phyloP scores from a whole-genome alignment of 92 coral and sea anemone genomes.

The Epizoanthus rinbou region DNA sequence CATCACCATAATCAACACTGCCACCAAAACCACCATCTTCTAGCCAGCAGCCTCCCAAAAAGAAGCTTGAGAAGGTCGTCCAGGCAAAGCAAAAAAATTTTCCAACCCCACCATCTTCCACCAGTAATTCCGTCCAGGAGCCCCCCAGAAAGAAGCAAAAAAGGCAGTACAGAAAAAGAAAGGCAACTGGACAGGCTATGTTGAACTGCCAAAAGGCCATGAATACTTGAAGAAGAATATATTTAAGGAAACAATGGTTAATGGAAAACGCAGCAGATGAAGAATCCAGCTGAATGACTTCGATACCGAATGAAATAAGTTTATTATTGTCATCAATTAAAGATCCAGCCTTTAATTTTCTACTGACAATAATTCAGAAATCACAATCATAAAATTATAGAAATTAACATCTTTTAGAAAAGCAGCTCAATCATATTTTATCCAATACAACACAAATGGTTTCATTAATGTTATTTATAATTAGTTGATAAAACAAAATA shows the following conservation, averaged over 20 bases:
- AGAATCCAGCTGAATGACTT: not conserved
- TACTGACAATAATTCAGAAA: too few relatives aligned
- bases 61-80: not conserved
- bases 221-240: not conserved
- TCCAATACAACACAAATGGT: too few relatives aligned
- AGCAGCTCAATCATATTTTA: too few relatives aligned
- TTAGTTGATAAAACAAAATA: too few relatives aligned
- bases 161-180: not conserved
- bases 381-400: too few relatives aligned
- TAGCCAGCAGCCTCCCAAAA: not conserved
- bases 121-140: not conserved
- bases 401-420: too few relatives aligned
- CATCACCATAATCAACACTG: too few relatives aligned
- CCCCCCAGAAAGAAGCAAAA: not conserved
- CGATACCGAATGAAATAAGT: not conserved
- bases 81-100: not conserved
- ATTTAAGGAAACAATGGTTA: not conserved
- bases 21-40: too few relatives aligned
- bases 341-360: not conserved
- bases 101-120: not conserved
- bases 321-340: not conserved
- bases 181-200: constrained; percentile 3
- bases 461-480: too few relatives aligned
- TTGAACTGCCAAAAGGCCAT: not conserved
- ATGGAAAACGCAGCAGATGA: not conserved